Base-by-base conservation (phyloP, 2,888 invertebrate genomes). In the Drosophila suboccidentalis region DNA sequence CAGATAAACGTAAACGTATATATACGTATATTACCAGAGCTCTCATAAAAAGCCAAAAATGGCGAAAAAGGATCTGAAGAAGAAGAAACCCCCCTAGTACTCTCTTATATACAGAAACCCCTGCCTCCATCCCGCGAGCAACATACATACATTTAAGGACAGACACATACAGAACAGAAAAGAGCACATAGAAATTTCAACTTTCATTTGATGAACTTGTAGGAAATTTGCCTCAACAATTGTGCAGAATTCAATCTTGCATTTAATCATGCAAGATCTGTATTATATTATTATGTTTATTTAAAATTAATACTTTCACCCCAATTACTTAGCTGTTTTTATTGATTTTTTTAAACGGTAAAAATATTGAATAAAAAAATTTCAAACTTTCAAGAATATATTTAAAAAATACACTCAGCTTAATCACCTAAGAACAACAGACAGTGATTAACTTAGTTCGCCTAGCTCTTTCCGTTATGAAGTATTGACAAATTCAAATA, bases 41-140 rank as follows among this genome's bases (percentile, higher is more conserved):
- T 47, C 47, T 47, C 47, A 29, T 32, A 47, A 47, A 47, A 47
- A 47, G 47, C 29, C 47, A 47, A 29, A 11, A 29, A 49, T 49
- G 32, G 32, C 17, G 47, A 49, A 34, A 49, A 49, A 49, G 32
- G 1, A 49, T 34, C 11, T 34, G 34, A 34, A 6, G 32, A 34
- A 49, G 47, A 17, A 13, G 32, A 49, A 49, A 32, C 11, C 47
- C 11, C 15, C 49, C 17, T 13, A 34, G 17, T 8, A 34, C 49
- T 6, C 6, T 10, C 32, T 49, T 49, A 15, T 44, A 8, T 22
- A 43, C 10, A 17, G 19, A 43, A 19, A 11, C 3, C 11, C 5
- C 10, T 17, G 17, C 11, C 49, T 32, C 17, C 11, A 4, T 4
- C 32, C 17, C 32, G 32, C 49, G 32, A 32, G 17, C 17, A 32